phyloP scores from a whole-genome alignment of 2,797 vertebrate species.

The Myotis pilosus region DNA sequence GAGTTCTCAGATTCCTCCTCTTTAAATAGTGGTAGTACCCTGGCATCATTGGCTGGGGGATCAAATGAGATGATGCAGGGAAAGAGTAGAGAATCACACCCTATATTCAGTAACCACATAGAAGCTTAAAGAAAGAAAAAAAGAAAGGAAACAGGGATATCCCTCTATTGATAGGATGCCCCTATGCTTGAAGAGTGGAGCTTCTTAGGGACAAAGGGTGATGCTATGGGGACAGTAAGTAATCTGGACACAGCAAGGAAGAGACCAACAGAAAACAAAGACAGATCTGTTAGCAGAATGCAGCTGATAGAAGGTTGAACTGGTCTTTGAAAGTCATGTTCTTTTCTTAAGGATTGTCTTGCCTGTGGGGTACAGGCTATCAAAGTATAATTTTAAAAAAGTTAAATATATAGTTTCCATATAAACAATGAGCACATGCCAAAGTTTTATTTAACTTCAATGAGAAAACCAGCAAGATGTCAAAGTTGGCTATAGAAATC shows the following conservation, averaged over 20 bases:
- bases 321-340: background rate
- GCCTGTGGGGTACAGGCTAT: background rate
- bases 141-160: background rate
- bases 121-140: no score
- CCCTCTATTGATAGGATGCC: background rate
- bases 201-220: background rate
- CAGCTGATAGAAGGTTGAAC: background rate
- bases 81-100: no score
- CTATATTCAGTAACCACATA: no score
- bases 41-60: background rate
- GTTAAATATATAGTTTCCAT: slow-evolving; percentile 24
- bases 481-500: background rate
- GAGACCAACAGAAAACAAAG: background rate
- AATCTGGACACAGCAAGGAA: background rate
- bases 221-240: background rate
- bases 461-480: background rate
- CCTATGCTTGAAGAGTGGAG: background rate
- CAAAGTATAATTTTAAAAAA: background rate
- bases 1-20: background rate
- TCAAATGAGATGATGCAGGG: no score
- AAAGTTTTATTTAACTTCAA: background rate
- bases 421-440: slow-evolving; percentile 1
- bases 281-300: background rate
- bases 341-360: background rate
- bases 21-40: background rate